These are phyloP conservation scores for Anodontia alba DNA, from an alignment of 2,888 invertebrate genomes.

Conservation along the genomic window DNA sequence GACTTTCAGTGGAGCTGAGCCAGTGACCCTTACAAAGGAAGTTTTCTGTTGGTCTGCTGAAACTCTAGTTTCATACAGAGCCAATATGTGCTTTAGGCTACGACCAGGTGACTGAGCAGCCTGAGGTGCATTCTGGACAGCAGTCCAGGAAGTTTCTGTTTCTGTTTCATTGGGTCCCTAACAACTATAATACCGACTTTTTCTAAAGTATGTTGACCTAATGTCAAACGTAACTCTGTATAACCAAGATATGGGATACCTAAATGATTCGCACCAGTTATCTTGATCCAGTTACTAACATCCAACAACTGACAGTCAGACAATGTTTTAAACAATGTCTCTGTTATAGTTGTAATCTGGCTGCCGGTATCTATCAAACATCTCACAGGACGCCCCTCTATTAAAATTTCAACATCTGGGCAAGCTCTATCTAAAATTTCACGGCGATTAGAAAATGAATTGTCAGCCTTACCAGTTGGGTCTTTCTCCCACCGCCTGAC, in stretches of 20 bases:
- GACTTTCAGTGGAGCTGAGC: not conserved
- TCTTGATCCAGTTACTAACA: conserved; percentile 9
- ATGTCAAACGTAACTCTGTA: not conserved
- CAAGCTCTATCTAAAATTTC: not conserved
- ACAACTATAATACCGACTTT: not conserved
- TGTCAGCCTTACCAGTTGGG: not conserved
- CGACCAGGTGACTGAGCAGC: not conserved
- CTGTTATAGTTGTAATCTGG: conserved; percentile 1
- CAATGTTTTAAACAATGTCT: not conserved
- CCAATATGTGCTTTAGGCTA: conserved; percentile 4
- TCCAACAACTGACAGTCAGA: not conserved
- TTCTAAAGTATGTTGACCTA: not conserved
- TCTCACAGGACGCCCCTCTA: conserved; percentile 4
- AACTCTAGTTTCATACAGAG: conserved; percentile 22
- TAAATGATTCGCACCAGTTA: conserved; percentile 1
- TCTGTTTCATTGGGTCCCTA: not conserved
- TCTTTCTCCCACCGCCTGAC: conserved; percentile 6
- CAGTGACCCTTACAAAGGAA: conserved; percentile 17
- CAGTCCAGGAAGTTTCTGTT: not conserved
- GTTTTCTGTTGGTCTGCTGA: not conserved
- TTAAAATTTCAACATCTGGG: not conserved
- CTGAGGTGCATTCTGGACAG: not conserved
- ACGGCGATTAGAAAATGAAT: not conserved
- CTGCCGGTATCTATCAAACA: conserved; percentile 8
- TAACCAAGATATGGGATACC: conserved; percentile 1